Evolutionary conservation across 2,797 vertebrate genomes (phyloP).

Genomic region (Malacoraja senta): DNA sequence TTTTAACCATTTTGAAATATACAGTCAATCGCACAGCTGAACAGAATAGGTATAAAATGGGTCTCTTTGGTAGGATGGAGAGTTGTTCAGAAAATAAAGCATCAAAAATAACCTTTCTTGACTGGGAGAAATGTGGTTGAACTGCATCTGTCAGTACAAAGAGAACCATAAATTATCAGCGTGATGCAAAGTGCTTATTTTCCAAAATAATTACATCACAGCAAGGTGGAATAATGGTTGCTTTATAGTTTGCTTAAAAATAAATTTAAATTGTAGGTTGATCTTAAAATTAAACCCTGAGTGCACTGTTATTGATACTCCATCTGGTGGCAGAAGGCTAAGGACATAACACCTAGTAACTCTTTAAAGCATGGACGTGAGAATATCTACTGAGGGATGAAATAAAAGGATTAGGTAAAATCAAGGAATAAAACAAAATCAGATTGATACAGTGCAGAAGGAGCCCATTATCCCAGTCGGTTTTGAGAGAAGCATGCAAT

Average conservation of each 20-base stretch:
- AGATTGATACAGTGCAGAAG: background rate
- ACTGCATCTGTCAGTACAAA: background rate
- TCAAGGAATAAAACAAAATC: background rate
- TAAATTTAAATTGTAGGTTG: background rate
- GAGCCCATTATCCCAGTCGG: background rate
- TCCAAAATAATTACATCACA: background rate
- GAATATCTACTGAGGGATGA: background rate
- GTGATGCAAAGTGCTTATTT: background rate
- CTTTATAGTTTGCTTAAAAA: background rate
- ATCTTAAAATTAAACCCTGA: background rate
- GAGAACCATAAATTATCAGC: background rate
- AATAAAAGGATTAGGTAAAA: background rate
- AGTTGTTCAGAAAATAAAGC: background rate
- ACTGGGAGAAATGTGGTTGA: background rate
- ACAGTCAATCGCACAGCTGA: background rate
- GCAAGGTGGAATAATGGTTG: background rate
- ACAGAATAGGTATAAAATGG: background rate
- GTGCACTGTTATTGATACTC: background rate
- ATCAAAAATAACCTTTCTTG: background rate
- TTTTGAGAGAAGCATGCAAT: background rate
- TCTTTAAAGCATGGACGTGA: background rate
- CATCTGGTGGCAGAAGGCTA: background rate
- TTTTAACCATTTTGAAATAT: background rate
- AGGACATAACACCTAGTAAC: background rate
- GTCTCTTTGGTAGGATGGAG: background rate